phyloP scores from a whole-genome alignment of 2,113 vertebrate genomes.

The Lophius piscatorius region DNA sequence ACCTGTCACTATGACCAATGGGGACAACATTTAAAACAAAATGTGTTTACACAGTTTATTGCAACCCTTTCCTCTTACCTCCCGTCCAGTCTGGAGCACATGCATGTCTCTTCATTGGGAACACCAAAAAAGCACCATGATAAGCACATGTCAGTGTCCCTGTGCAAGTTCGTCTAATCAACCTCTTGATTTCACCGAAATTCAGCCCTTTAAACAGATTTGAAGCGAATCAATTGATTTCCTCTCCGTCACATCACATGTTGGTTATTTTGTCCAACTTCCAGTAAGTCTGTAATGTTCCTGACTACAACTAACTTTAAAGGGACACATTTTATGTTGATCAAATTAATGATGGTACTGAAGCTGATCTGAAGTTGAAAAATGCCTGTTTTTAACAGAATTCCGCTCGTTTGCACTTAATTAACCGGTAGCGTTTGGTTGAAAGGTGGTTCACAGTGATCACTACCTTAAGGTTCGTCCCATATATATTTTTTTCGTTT shows the following conservation, averaged over 20 bases:
- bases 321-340: neutral
- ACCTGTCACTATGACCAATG: constrained; percentile 53
- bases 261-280: constrained; percentile 44
- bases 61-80: constrained; percentile 37
- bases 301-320: constrained; percentile 1
- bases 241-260: constrained; percentile 12
- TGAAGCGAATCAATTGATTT: constrained; percentile 12
- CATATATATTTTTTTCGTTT: constrained; percentile 29
- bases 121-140: constrained; percentile 46
- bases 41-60: constrained; percentile 60
- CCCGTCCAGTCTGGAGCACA: constrained; percentile 27
- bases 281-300: neutral
- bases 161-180: constrained; percentile 57
- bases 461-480: constrained; percentile 70
- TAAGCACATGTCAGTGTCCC: constrained; percentile 69
- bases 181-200: constrained; percentile 14
- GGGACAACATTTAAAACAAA: constrained; percentile 30
- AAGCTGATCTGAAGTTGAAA: constrained; percentile 31
- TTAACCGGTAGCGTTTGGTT: constrained; percentile 35
- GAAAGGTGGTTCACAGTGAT: constrained; percentile 77
- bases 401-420: constrained; percentile 31
- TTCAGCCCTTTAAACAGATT: constrained; percentile 69
- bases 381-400: constrained; percentile 46
- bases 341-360: neutral
- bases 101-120: constrained; percentile 56